Conservation (phyloP, 2,888 invertebrate species). For the Habrosyne pyritoides region DNA sequence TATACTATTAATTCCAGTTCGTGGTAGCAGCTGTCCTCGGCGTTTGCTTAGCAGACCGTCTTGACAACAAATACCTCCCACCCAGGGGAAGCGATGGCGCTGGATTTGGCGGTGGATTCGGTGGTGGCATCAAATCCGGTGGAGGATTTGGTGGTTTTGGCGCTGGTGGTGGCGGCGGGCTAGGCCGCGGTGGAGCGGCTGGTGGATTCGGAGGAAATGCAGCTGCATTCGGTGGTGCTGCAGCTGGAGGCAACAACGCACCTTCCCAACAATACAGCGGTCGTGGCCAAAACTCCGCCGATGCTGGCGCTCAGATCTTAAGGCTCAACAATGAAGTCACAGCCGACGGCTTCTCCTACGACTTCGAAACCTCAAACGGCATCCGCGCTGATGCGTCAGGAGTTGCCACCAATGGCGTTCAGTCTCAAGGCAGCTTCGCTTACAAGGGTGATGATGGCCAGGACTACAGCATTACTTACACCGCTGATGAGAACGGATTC, state of each 20-base stretch:
- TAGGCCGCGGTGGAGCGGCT: conserved; percentile 33
- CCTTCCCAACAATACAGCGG: conserved; percentile 35
- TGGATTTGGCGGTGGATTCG: conserved; percentile 57
- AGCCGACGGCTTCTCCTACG: conserved; percentile 74
- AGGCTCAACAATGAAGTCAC: conserved; percentile 72
- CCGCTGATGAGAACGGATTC: conserved; percentile 79
- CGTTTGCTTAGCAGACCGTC: conserved; percentile 73
- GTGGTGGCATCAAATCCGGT: conserved; percentile 16
- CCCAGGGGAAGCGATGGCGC: conserved; percentile 74
- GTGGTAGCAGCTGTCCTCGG: conserved; percentile 73
- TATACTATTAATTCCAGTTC: conserved; percentile 51
- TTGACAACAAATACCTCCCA: conserved; percentile 79
- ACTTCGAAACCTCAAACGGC: conserved; percentile 78
- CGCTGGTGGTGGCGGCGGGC: conserved; percentile 30
- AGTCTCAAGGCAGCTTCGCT: conserved; percentile 75
- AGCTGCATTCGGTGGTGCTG: conserved; percentile 27
- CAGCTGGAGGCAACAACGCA: conserved; percentile 27
- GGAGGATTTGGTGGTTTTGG: conserved; percentile 27
- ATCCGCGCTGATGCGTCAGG: conserved; percentile 77
- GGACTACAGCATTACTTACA: conserved; percentile 78
- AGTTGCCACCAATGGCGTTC: conserved; percentile 75
- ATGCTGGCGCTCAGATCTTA: conserved; percentile 71
- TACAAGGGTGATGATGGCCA: conserved; percentile 81
- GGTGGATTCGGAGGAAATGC: conserved; percentile 27
- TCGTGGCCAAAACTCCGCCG: conserved; percentile 54